Conservation (phyloP, 2,888 invertebrate species). For the Agonopterix alstromeriana region DNA sequence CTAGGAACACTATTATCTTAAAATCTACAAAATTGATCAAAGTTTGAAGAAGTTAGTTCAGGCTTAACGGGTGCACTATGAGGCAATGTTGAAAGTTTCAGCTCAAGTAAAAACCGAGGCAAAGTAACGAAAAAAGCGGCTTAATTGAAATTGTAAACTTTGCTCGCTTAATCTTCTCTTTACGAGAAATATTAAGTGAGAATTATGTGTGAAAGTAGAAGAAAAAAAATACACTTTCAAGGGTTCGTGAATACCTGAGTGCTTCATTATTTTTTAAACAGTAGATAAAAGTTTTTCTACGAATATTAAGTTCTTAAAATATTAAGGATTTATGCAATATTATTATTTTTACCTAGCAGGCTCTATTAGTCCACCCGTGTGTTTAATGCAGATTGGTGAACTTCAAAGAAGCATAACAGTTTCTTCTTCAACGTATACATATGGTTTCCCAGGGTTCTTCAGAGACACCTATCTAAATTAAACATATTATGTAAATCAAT, state of each 20-base stretch:
- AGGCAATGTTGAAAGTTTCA: slow-evolving; percentile 16
- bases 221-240: neutral
- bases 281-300: too few relatives aligned
- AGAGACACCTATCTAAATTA: too few relatives aligned
- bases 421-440: too few relatives aligned
- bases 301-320: too few relatives aligned
- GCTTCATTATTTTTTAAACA: too few relatives aligned
- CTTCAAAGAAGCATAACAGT: too few relatives aligned
- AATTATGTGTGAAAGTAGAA: slow-evolving; percentile 17
- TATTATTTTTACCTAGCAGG: too few relatives aligned
- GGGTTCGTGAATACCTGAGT: neutral
- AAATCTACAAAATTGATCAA: slow-evolving; percentile 19
- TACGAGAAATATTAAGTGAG: slow-evolving; percentile 17
- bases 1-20: slow-evolving; percentile 10
- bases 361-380: too few relatives aligned
- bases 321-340: too few relatives aligned
- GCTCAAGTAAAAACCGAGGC: slow-evolving; percentile 11
- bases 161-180: slow-evolving; percentile 22
- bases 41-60: slow-evolving; percentile 15
- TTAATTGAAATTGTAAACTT: slow-evolving; percentile 34
- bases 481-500: too few relatives aligned
- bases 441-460: too few relatives aligned
- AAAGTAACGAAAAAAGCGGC: slow-evolving; percentile 18
- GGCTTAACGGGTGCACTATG: slow-evolving; percentile 28
- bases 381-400: too few relatives aligned